Evolutionary conservation across 2,797 vertebrate species (phyloP).

Genomic region (Zenarchopterus dispar): DNA sequence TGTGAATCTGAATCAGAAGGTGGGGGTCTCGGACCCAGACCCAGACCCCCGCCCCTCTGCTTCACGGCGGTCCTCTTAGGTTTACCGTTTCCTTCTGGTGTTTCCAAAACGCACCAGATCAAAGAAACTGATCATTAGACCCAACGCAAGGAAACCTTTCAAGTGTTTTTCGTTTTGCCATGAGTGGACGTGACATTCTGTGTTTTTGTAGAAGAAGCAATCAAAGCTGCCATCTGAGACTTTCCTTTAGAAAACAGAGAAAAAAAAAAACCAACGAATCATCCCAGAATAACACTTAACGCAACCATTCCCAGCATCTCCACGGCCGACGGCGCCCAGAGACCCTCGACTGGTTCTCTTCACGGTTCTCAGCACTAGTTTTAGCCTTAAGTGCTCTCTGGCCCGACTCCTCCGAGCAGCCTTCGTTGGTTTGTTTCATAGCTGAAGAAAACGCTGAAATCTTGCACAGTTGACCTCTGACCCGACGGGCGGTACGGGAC

Average conservation of each 20-base stretch:
- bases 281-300: conserved; percentile 71
- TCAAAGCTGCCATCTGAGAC: conserved; percentile 85
- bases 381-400: conserved; percentile 87
- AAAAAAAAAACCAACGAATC: conserved; percentile 37
- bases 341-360: conserved; percentile 74
- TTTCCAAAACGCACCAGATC: conserved; percentile 55
- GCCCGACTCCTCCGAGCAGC: conserved; percentile 77
- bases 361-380: conserved; percentile 80
- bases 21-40: conserved; percentile 62
- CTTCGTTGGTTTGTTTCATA: conserved; percentile 68
- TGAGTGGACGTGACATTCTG: conserved; percentile 79
- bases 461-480: conserved; percentile 87
- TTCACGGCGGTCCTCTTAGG: conserved; percentile 47
- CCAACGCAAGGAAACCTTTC: conserved; percentile 70
- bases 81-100: conserved; percentile 46
- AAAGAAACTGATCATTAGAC: conserved; percentile 61
- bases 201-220: conserved; percentile 85
- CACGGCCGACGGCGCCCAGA: conserved; percentile 78
- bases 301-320: conserved; percentile 79
- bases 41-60: conserved; percentile 64
- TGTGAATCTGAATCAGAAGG: conserved; percentile 77
- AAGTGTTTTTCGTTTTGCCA: conserved; percentile 70
- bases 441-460: conserved; percentile 79
- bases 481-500: conserved; percentile 78
- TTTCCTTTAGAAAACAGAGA: conserved; percentile 56